Evolutionary conservation across 1,140 invertebrate species (phyloP), one percentile per base, ranked within the genome.

Genomic region (Heliconius himera): DNA sequence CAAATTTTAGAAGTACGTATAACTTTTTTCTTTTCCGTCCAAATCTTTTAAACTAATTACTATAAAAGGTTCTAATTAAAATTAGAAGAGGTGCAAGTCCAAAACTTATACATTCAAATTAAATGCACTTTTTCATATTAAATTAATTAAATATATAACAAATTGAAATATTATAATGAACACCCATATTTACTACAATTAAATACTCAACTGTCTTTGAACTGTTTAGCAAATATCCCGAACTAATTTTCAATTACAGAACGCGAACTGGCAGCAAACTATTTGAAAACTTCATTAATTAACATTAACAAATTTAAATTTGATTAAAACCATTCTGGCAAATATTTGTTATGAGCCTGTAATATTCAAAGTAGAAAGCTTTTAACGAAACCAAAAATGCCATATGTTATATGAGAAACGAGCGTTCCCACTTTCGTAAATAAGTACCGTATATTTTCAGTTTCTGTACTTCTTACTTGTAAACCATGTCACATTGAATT

Each of bases 221-320:
- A 60, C 49, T 71, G 54, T 60, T 78, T 33, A 76, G 60, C 60
- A 76, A 76, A 76, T 76, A 76, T 49, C 22, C 74, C 74, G 26
- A 78, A 78, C 49, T 73, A 78, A 49, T 73, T 60, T 36, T 73
- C 66, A 70, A 56, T 73, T 41, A 73, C 54, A 56, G 49, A 73
- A 13, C 49, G n/a, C 51, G 71, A 73, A 77, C 33, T 77, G 70
- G 33, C 38, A 16, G 29, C 49, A 74, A 77, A 20, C 29, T 73
- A 72, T n/a, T 78, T 20, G 16, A 26, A 73, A 78, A 78, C 49
- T 73, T 73, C 2, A n/a, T 56, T 29, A 78, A 77, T 77, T 56
- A 77, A 60, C 20, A 60, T 29, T 49, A 71, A 66, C 22, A 66
- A 66, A 26, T 29, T 66, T 29, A 66, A 66, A 51, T 78, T 70